Evolutionary conservation across 1,140 invertebrate genomes (phyloP), one percentile per base, ranked within the genome.

Genomic region (Muscidifurax raptorellus): DNA sequence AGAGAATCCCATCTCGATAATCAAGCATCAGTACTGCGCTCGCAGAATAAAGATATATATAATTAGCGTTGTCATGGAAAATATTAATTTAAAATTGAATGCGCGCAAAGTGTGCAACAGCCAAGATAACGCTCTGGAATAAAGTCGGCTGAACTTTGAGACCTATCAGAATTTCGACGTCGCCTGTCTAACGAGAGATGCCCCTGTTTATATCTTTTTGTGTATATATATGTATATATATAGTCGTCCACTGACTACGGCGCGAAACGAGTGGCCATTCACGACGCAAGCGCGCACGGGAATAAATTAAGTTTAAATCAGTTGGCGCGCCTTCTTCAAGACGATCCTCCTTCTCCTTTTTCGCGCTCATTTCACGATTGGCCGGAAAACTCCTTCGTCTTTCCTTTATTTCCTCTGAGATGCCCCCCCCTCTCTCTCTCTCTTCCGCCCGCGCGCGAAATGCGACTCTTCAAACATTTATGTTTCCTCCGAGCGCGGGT

Each of bases 261-360:
- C 52, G 52, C 74, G 78, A 83, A 84, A 84, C 75, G 85, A 85
- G 80, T 74, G 76, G 77, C 84, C 44, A 88, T 89, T 89, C 86
- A 88, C 59, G 85, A 85, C 86, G 86, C 79, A 80, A 72, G 78
- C 82, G 64, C 67, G 78, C 78, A 75, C 82, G 64, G 27, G 86
- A 88, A 88, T 88, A 88, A 89, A 89, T 89, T 88, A 87, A 88
- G 81, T 88, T 85, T 72, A 88, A 88, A 88, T 87, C 87, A 86
- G 86, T 75, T 76, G 75, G 40, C 44, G 76, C 71, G 28, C 59
- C n/a, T 71, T 25, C 30, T 22, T 67, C 71, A 44, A 77, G 64
- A 15, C 76, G 69, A 30, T 71, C 74, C 82, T 80, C 71, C 74
- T 72, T 83, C 76, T 13, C 71, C 52, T 22, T 86, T 86, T 82